These are phyloP conservation scores for Tenthredo mesomela DNA, from an alignment of 2,888 invertebrate genomes.

Conservation along the genomic window DNA sequence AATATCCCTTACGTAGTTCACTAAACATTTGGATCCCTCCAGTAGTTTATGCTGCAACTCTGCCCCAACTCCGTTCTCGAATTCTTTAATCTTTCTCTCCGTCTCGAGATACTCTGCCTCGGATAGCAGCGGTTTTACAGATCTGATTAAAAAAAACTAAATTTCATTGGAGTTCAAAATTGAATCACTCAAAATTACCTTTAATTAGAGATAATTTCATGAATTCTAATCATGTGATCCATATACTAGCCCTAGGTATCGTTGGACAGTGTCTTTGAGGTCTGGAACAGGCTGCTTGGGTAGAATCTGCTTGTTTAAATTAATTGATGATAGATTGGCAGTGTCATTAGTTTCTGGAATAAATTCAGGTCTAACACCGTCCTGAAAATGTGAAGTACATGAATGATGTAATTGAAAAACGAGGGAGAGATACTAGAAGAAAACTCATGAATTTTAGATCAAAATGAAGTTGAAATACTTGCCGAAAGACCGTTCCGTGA, in stretches of 20 bases:
- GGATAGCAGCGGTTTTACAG: slow-evolving; percentile 88
- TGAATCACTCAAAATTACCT: slow-evolving; percentile 5
- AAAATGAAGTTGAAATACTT: too few species aligned
- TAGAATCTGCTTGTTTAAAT: slow-evolving; percentile 72
- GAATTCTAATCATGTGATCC: not conserved
- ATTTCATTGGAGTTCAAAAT: slow-evolving; percentile 21
- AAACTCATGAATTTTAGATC: too few species aligned
- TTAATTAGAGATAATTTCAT: not conserved
- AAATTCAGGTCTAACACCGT: not conserved
- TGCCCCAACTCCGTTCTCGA: slow-evolving; percentile 84
- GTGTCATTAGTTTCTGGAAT: not conserved
- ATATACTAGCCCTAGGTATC: slow-evolving; percentile 81
- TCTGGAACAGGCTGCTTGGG: slow-evolving; percentile 91
- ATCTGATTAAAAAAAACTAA: slow-evolving; percentile 72
- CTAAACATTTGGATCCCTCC: slow-evolving; percentile 82
- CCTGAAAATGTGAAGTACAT: not conserved
- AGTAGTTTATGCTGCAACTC: slow-evolving; percentile 87
- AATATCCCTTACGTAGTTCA: slow-evolving; percentile 85
- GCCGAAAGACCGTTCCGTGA: too few species aligned
- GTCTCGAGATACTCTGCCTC: slow-evolving; percentile 87
- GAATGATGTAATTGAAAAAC: too few species aligned
- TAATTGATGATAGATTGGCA: slow-evolving; percentile 62
- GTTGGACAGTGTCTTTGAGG: slow-evolving; percentile 88
- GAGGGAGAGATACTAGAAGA: too few species aligned
- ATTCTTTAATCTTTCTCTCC: slow-evolving; percentile 83